These are phyloP conservation scores for Tychaedon coryphoeus DNA, from an alignment of 2,113 vertebrate species.

Conservation along the genomic window DNA sequence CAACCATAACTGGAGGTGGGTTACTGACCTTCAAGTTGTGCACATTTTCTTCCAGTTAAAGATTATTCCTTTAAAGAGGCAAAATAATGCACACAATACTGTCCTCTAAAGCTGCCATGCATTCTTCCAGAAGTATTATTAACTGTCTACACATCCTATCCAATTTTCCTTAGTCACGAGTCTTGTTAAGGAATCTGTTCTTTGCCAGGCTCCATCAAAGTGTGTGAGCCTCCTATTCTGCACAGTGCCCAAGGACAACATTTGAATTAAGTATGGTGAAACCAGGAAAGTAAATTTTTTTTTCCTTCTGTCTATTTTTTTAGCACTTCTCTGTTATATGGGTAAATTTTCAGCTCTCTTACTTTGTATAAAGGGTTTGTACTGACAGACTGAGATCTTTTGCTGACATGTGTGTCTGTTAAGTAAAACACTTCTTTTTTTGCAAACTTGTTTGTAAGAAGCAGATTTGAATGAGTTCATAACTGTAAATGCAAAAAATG, in stretches of 20 bases:
- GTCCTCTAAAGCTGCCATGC: not conserved
- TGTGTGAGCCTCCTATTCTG: rapidly evolving
- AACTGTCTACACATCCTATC: not conserved
- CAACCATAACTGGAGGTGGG: rapidly evolving
- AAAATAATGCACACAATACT: not conserved
- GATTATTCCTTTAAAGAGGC: not conserved
- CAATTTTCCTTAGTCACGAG: not conserved
- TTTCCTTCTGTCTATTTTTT: not conserved
- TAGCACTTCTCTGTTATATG: not conserved
- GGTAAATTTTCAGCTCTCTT: not conserved
- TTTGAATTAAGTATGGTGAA: not conserved
- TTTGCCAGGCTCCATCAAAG: not conserved
- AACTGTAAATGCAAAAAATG: not conserved
- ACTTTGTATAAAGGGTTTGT: not conserved
- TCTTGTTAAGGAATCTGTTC: not conserved
- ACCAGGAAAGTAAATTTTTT: not conserved
- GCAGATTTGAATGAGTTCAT: not conserved
- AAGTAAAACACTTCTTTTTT: not conserved
- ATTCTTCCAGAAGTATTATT: not conserved
- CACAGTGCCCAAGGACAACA: not conserved
- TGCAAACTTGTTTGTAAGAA: not conserved
- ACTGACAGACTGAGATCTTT: not conserved
- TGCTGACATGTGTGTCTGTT: not conserved
- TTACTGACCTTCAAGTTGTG: not conserved
- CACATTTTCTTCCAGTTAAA: not conserved